Evolutionary conservation across 1,140 invertebrate genomes (phyloP).

Genomic region (Reticulitermes speratus): DNA sequence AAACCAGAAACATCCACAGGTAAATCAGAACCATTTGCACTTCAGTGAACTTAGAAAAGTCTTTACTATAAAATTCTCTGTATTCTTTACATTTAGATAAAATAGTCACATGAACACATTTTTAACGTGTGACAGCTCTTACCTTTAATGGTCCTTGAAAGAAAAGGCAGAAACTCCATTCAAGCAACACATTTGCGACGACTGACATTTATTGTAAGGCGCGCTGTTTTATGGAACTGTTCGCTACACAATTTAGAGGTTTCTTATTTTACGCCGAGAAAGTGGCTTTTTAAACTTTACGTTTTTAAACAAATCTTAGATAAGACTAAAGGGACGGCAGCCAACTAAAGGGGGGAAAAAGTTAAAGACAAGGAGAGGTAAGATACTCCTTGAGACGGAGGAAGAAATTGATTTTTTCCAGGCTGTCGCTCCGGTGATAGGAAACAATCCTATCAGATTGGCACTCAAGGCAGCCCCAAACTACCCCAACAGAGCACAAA

Average conservation of each 20-base stretch:
- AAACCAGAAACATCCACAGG: no score
- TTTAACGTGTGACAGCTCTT: no score
- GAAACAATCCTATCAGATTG: conserved; percentile 1
- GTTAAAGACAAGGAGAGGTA: background rate
- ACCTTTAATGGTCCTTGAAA: no score
- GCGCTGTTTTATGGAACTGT: background rate
- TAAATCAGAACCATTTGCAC: no score
- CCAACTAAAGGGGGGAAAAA: background rate
- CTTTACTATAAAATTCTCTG: no score
- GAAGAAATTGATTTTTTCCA: conserved; percentile 12
- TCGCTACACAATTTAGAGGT: background rate
- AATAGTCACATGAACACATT: no score
- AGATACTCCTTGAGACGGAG: background rate
- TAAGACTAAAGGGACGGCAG: background rate
- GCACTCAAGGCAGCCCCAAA: background rate
- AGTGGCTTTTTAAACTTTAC: conserved; percentile 2
- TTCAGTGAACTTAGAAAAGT: no score
- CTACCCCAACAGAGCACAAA: background rate
- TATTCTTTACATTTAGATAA: no score
- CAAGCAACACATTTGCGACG: background rate
- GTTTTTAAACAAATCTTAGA: background rate
- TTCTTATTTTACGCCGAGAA: background rate
- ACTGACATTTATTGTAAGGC: background rate
- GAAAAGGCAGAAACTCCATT: no score
- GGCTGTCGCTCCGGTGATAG: background rate